These are phyloP conservation scores for Chaetorhynchus papuensis DNA, from an alignment of 2,113 vertebrate genomes.

Conservation along the genomic window DNA sequence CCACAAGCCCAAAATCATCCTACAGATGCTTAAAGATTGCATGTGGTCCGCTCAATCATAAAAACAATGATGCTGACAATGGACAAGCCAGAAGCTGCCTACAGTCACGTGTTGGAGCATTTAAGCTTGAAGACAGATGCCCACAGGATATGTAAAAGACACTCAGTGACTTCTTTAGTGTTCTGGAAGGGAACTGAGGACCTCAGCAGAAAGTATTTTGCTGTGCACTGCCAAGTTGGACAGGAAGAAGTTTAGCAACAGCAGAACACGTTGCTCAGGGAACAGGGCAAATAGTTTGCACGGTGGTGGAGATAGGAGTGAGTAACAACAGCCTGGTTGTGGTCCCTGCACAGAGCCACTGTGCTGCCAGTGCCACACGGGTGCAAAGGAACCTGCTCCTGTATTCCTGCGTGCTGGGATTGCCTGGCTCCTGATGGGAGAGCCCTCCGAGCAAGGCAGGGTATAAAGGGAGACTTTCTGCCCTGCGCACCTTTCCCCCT, in stretches of 20 bases:
- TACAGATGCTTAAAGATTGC: not conserved
- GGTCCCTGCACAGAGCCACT: not conserved
- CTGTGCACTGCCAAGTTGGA: not conserved
- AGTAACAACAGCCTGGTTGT: not conserved
- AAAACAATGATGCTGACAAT: accelerated
- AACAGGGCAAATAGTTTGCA: not conserved
- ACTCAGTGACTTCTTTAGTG: accelerated
- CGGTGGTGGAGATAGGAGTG: accelerated
- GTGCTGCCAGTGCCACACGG: accelerated
- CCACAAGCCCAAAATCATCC: not conserved
- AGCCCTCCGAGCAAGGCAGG: not conserved
- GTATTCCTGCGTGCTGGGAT: accelerated
- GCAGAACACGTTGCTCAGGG: not conserved
- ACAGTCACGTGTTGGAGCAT: accelerated
- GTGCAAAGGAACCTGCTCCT: not conserved
- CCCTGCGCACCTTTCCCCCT: not conserved
- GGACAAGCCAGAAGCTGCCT: not conserved
- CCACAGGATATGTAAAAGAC: not conserved
- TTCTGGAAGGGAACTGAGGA: not conserved
- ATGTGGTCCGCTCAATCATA: not conserved
- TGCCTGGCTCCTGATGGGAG: not conserved
- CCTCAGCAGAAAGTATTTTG: not conserved
- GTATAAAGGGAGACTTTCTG: not conserved
- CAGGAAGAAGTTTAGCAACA: not conserved
- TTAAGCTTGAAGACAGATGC: not conserved